Evolutionary conservation across 2,797 vertebrate species (phyloP), one percentile per base, ranked within the genome.

Genomic region (Crax fasciolata): DNA sequence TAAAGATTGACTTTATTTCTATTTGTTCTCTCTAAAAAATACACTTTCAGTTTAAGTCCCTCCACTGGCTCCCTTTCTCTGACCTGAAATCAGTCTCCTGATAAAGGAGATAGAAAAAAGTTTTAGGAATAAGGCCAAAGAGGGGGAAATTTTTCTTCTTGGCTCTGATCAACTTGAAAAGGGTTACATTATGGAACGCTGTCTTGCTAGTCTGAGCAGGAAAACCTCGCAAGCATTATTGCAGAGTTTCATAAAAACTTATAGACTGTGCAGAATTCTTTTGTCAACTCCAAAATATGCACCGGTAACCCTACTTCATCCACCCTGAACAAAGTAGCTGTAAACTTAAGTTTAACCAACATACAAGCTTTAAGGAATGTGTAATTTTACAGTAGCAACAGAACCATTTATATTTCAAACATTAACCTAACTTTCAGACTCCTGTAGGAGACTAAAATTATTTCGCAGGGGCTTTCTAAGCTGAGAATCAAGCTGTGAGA

Each of bases 401-500:
- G 55, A 79, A 89, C 81, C 81, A 79, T 78, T 79, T 89, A 55
- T 84, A 63, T 71, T 57, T 65, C 7, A 0, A 89, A 67, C 2
- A 0, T 44, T 91, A 91, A 87, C 83, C 89, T 91, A 84, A 93
- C 79, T 93, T 78, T 87, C 79, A 61, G 94, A 67, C 38, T 97
- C 84, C 76, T 93, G 27, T 57, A 82, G 70, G 66, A 84, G 94
- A 46, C 81, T 67, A 80, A 96, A 93, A 92, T 32, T 94, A 95
- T 96, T 97, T 95, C 95, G 76, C 75, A 94, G 70, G 93, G 76
- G 80, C 89, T 97, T 97, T 97, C 93, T 84, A 88, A 96, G 94
- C 92, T 92, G 87, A 96, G 89, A 96, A 93, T 97, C 94, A 95
- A 96, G 92, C 97, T 97, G 96, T 98, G 98, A 98, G 98, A 98